Evolutionary conservation across 1,140 invertebrate species (phyloP).

Genomic region (Zaprionus vittiger): DNA sequence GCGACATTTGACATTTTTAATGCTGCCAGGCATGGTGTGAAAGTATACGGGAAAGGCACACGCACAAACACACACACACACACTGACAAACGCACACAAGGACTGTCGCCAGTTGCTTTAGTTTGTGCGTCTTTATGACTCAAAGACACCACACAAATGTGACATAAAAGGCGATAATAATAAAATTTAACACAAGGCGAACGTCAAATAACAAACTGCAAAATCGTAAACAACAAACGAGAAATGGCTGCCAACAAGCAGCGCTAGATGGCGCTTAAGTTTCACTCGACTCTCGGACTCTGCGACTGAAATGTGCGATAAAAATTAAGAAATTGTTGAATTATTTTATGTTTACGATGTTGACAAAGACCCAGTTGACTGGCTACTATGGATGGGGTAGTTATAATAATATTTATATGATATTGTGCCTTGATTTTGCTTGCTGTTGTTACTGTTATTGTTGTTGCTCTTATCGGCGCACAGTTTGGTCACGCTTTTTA

Average conservation of each 20-base stretch:
- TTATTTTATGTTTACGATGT: constrained; percentile 72
- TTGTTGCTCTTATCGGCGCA: constrained; percentile 65
- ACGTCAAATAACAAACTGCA: constrained; percentile 76
- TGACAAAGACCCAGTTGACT: background rate
- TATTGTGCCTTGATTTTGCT: constrained; percentile 27
- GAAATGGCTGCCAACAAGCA: constrained; percentile 20
- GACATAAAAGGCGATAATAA: constrained; percentile 82
- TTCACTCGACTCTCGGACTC: constrained; percentile 57
- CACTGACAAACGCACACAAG: background rate
- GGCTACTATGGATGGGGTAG: background rate
- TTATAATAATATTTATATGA: constrained; percentile 64
- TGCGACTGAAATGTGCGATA: constrained; percentile 57
- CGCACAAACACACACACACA: constrained; percentile 29
- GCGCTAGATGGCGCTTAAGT: constrained; percentile 73
- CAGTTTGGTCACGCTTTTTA: constrained; percentile 74
- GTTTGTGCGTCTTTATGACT: constrained; percentile 81
- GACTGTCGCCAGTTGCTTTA: constrained; percentile 63
- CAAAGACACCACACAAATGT: constrained; percentile 81
- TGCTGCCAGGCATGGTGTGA: constrained; percentile 76
- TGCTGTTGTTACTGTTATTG: constrained; percentile 22
- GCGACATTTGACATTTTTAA: constrained; percentile 82
- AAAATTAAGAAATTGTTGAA: constrained; percentile 82
- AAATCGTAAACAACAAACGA: constrained; percentile 76
- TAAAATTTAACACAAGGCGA: constrained; percentile 69
- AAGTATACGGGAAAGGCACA: constrained; percentile 66